Evolutionary conservation across 2,113 vertebrate genomes (phyloP).

Genomic region (Cryptomyrus ogoouensis): DNA sequence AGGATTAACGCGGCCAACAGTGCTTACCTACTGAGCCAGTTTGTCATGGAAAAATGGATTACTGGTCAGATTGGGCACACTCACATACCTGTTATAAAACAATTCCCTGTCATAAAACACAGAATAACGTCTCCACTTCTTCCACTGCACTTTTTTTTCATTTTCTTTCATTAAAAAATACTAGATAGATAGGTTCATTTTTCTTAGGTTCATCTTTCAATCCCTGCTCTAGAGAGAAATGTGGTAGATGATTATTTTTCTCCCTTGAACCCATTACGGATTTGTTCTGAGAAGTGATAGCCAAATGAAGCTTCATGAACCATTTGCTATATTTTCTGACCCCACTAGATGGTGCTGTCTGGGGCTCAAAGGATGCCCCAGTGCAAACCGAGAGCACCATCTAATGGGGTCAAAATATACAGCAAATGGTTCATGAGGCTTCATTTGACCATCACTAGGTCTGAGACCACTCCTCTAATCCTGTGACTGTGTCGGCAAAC

Average conservation of each 20-base stretch:
- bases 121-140: neutral
- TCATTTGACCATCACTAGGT: too few relatives aligned
- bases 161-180: neutral
- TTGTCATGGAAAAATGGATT: neutral
- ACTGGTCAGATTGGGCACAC: neutral
- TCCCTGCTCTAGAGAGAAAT: neutral
- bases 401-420: too few relatives aligned
- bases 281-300: neutral
- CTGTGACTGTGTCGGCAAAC: neutral
- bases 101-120: neutral
- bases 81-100: neutral
- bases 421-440: too few relatives aligned
- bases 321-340: too few relatives aligned
- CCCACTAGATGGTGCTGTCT: too few relatives aligned
- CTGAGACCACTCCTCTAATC: neutral
- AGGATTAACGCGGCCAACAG: neutral
- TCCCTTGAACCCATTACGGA: neutral
- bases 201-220: neutral
- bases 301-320: too few relatives aligned
- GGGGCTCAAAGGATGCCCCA: too few relatives aligned
- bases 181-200: neutral
- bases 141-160: neutral
- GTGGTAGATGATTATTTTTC: neutral
- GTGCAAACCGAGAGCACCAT: too few relatives aligned
- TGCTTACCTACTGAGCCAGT: neutral